Evolutionary conservation across 2,888 invertebrate species (phyloP), one percentile per base, ranked within the genome.

Genomic region (Gymnoscelis rufifasciata): DNA sequence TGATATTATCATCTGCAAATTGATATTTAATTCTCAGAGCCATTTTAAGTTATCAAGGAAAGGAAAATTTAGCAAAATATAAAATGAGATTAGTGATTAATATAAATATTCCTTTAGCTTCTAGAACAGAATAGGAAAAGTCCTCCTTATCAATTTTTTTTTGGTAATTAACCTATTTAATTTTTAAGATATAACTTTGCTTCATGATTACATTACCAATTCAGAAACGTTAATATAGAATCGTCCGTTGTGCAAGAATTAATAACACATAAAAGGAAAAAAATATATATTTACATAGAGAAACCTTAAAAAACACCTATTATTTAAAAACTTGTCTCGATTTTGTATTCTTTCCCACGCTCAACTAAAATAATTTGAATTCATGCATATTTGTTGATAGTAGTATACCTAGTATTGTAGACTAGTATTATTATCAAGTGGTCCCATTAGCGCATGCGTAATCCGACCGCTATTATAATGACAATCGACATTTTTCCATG

Each of bases 1-100:
- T 57, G 62, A 11, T 35, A 46, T 66, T 74, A 71, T 68, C 62
- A 66, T 65, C 65, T 66, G 79, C 81, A 81, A 83, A 83, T 80
- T 67, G 71, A 57, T 54, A 77, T 77, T 80, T 78, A 78, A 84
- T 79, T 57, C 51, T 33, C 61, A 61, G 52, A 56, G 60, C 66
- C 59, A 78, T 86, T 79, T 79, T 51, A 40, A 58, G 51, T 59
- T 60, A 77, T 76, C 66, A 68, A 68, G 66, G 66, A 69, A 71
- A 78, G 86, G 83, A 84, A 86, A 82, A 81, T 83, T 83, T 82
- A 64, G 82, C 80, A 66, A 74, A 60, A 68, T 66, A 33, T 60
- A 47, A 50, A 61, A 50, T 49, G 15, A n/a, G 47, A 60, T 66
- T 64, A 64, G 66, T 62, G 46, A 35, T 35, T 35, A 35, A n/a